Conservation (phyloP, 2,797 vertebrate genomes). For the Micrastur ruficollis region DNA sequence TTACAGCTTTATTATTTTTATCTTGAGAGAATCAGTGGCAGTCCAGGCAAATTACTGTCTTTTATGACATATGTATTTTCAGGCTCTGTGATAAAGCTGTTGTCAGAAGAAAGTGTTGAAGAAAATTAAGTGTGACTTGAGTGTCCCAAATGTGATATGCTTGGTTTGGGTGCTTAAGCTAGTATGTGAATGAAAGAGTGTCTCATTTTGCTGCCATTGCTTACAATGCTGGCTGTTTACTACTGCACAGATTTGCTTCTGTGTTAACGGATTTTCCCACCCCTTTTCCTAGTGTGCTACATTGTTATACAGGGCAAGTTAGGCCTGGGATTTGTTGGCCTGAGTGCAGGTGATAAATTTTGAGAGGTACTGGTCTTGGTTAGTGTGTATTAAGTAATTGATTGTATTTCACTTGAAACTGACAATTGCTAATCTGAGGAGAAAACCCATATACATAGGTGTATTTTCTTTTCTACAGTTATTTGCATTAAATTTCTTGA, state of each 20-base stretch:
- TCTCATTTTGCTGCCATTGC: not conserved
- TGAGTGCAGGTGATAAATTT: not conserved
- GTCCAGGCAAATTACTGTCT: not conserved
- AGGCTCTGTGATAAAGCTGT: slow-evolving; percentile 17
- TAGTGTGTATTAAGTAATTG: slow-evolving; percentile 1
- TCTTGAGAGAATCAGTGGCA: slow-evolving; percentile 4
- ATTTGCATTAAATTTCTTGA: slow-evolving; percentile 1
- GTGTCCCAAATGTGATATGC: not conserved
- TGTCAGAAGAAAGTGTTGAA: slow-evolving; percentile 29
- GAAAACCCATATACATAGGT: not conserved
- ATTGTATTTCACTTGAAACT: not conserved
- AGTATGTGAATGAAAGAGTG: not conserved
- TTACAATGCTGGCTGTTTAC: not conserved
- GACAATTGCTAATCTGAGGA: not conserved
- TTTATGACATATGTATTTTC: not conserved
- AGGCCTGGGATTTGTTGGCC: not conserved
- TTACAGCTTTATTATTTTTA: slow-evolving; percentile 5
- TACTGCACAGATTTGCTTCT: slow-evolving; percentile 16
- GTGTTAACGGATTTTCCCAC: not conserved
- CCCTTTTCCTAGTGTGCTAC: not conserved
- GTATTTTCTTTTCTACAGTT: not conserved
- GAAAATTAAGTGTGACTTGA: slow-evolving; percentile 25
- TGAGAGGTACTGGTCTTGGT: not conserved
- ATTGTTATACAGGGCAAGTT: not conserved
- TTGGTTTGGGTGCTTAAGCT: not conserved